Evolutionary conservation across 2,888 invertebrate species (phyloP), one percentile per base, ranked within the genome.

Genomic region (Saturnia pavonia): DNA sequence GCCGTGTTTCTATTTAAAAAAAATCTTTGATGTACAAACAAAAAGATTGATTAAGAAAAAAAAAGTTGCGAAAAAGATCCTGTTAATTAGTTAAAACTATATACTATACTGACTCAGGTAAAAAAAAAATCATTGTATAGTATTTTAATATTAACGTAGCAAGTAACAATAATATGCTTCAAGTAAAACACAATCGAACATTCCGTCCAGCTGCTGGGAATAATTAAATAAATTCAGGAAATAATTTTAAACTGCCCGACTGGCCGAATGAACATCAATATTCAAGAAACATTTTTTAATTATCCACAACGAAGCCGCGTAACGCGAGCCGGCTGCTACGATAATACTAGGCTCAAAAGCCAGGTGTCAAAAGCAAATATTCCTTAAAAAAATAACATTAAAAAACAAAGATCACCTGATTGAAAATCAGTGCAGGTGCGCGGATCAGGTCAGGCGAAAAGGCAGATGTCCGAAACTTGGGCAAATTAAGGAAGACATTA

Each of bases 371-470:
- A 79, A 79, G 72, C 82, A 80, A 82, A 77, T 81, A 82, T 86
- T 87, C 77, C 83, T 27, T 60, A 14, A 60, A 60, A 60, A 60
- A 60, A 6, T 6, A 69, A 66, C 83, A 81, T 85, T 86, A 83
- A 84, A 88, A 88, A 89, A 89, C 86, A 80, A 80, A 74, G 85
- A 85, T 88, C 84, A 82, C 84, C 85, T 82, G 84, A 80, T 85
- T 89, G 91, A 91, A 92, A 92, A 92, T 92, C 93, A 84, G 83
- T 90, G 92, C 92, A 93, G 92, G 91, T 92, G 92, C 78, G 14
- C 25, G 80, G 81, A 78, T 80, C 78, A 87, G 88, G 87, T 88
- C 88, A 88, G 87, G 87, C 90, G 86, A 88, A 88, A 86, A 88
- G 85, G 89, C 92, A 92, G 92, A 91, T 92, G 92, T 81, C 78